Evolutionary conservation across 2,888 invertebrate genomes (phyloP), one percentile per base, ranked within the genome.

Genomic region (Acanthosepion lycidas): DNA sequence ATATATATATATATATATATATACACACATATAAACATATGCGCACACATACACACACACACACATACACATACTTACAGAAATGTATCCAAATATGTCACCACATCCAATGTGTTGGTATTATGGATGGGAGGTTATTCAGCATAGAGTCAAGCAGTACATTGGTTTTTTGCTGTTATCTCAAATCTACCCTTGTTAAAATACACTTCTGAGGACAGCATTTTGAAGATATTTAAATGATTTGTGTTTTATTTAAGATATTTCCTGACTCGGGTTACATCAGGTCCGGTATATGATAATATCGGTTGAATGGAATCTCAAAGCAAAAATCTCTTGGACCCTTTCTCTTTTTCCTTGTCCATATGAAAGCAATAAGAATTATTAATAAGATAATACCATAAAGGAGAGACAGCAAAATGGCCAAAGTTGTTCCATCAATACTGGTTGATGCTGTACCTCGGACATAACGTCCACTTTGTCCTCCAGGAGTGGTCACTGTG

Each of bases 251-350:
- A 94, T 48, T 59, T 51, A 12, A 49, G 42, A 42, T 55, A 94
- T 26, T 28, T 55, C n/a, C 78, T n/a, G 78, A n/a, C 53, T n/a
- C 51, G 5, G 20, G n/a, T 91, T 94, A 94, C 55, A 91, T 91
- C 51, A 53, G 59, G 23, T 94, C 94, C 26, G 64, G 23, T 48
- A 94, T 64, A 48, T 94, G 53, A 59, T 94, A 94, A 26, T 64
- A 94, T 48, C 55, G 28, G n/a, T 55, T 94, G 55, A 64, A 48
- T 2, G 94, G 94, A 59, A 94, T 94, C 28, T 94, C 95, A 94
- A 96, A 96, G 91, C 95, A 96, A 94, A 95, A 96, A 93, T 95
- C 95, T n/a, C 95, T 94, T 23, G 95, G 95, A 18, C 94, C 95
- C 23, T 92, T 94, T 12, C 95, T 93, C 33, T 93, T 92, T n/a